These are phyloP conservation scores for Isaurus tuberculatus DNA, from an alignment of 92 coral and sea anemone species.

Conservation along the genomic window DNA sequence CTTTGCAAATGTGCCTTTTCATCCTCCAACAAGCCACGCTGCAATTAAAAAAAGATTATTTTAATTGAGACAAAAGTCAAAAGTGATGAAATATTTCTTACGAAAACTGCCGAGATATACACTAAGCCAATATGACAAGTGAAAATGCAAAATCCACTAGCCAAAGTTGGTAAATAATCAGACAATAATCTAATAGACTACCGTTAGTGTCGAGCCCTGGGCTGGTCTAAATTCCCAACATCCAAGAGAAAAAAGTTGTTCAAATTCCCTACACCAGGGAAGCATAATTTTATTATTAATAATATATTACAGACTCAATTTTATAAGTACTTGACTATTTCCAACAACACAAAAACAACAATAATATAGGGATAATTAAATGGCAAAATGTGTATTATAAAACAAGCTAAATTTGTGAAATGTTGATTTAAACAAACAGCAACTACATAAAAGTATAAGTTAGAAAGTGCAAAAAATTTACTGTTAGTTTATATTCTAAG, in stretches of 20 bases:
- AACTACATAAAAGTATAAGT: slow-evolving; percentile 33
- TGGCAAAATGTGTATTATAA: slow-evolving; percentile 34
- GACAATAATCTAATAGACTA: slow-evolving; percentile 20
- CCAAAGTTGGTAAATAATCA: slow-evolving; percentile 27
- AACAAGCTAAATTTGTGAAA: slow-evolving; percentile 26
- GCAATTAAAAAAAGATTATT: slow-evolving; percentile 22
- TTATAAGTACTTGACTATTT: slow-evolving; percentile 17
- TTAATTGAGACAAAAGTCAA: slow-evolving; percentile 30
- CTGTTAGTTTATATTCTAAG: slow-evolving; percentile 27
- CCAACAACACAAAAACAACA: slow-evolving; percentile 35
- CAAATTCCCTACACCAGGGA: slow-evolving; percentile 35
- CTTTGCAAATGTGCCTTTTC: slow-evolving; percentile 35
- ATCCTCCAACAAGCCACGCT: slow-evolving; percentile 43
- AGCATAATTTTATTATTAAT: slow-evolving; percentile 22
- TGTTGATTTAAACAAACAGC: slow-evolving; percentile 22
- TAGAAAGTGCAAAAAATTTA: slow-evolving; percentile 22
- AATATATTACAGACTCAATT: slow-evolving; percentile 24
- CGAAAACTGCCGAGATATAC: slow-evolving; percentile 24
- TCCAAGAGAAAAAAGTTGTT: slow-evolving; percentile 23
- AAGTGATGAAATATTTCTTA: slow-evolving; percentile 22
- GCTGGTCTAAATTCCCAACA: slow-evolving; percentile 28
- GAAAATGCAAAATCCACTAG: slow-evolving; percentile 31
- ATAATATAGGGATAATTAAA: slow-evolving; percentile 26
- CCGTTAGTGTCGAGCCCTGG: slow-evolving; percentile 14
- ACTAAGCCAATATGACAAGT: slow-evolving; percentile 33